These are phyloP conservation scores for Halocynthia aurantium DNA, from an alignment of 23 tunicate genomes.

Conservation along the genomic window DNA sequence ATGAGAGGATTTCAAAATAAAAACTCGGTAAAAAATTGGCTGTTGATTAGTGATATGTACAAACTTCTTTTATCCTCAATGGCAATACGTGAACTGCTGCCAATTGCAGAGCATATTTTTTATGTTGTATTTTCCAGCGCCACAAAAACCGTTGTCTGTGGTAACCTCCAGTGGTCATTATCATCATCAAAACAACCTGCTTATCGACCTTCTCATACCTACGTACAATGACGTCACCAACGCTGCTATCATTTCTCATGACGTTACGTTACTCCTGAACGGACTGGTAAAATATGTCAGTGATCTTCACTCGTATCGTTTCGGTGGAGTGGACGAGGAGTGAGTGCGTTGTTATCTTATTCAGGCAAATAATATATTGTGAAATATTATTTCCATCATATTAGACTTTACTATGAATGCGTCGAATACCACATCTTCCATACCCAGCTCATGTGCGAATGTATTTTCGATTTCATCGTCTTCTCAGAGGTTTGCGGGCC, in stretches of 20 bases:
- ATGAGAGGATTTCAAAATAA: too few species aligned
- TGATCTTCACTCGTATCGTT: neutral
- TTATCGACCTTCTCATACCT: neutral
- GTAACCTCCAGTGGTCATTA: neutral
- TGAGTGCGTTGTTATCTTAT: neutral
- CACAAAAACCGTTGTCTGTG: too few species aligned
- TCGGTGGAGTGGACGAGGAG: neutral
- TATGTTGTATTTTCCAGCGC: too few species aligned
- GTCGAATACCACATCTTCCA: neutral
- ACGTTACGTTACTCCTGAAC: neutral
- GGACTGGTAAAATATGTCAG: neutral
- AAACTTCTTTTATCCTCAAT: too few species aligned
- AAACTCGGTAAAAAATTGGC: too few species aligned
- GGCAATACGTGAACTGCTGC: too few species aligned
- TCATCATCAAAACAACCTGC: conserved; percentile 1
- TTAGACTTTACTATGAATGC: neutral
- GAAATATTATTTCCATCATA: neutral
- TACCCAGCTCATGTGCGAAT: neutral
- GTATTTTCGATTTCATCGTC: neutral
- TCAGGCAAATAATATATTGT: neutral
- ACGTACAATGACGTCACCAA: conserved; percentile 1
- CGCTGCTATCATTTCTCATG: neutral
- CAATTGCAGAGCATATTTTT: too few species aligned
- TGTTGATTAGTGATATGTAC: too few species aligned
- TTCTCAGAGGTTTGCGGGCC: conserved; percentile 6